Evolutionary conservation across 2,797 vertebrate genomes (phyloP), one percentile per base, ranked within the genome.

Genomic region (Limnodromus scolopaceus): DNA sequence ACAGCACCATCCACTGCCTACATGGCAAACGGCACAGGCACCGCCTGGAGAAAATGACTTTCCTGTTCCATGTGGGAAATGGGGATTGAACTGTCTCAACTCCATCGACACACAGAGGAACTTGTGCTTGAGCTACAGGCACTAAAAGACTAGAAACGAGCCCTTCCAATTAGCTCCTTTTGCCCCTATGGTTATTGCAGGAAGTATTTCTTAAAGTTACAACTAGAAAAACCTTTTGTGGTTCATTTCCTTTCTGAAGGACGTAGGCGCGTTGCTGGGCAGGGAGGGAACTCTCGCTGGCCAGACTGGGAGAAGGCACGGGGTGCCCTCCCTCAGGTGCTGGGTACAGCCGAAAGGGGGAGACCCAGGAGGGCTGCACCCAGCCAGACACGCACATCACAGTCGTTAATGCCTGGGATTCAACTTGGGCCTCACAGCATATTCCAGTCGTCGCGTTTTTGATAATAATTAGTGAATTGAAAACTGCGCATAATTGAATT

Each of bases 1-100:
- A 34, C 58, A 94, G 95, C 96, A 49, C 92, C 92, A 66, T n/a
- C 87, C 79, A 5, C 68, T 74, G 93, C 43, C 79, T 43, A 12
- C 41, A 8, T 0, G 3, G 70, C 1, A 13, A 91, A 91, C 2
- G 10, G 54, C 92, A 72, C 60, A 36, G 55, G 65, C 51, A 49
- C 18, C 7, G 3, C 45, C 46, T 2, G 36, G 13, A n/a, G n/a
- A 24, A 49, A 32, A 4, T 0, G 3, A 11, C 17, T 5, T 15
- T 28, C 41, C 14, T 1, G 16, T 27, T 54, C 81, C 60, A 0
- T 6, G 4, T 1, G 7, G 22, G 68, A 36, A 13, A 41, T 0
- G 5, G 49, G 54, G 39, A 49, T 1, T 34, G 23, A 16, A 2
- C 25, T 11, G 22, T 0, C 25, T 34, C 20, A 0, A 0, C 8